A percentile compares a stretch with the other conserved stretches of the same genome.
Evolutionary conservation across 2,113 vertebrate genomes (phyloP).

Genomic region (Phyllostomus hastatus): DNA sequence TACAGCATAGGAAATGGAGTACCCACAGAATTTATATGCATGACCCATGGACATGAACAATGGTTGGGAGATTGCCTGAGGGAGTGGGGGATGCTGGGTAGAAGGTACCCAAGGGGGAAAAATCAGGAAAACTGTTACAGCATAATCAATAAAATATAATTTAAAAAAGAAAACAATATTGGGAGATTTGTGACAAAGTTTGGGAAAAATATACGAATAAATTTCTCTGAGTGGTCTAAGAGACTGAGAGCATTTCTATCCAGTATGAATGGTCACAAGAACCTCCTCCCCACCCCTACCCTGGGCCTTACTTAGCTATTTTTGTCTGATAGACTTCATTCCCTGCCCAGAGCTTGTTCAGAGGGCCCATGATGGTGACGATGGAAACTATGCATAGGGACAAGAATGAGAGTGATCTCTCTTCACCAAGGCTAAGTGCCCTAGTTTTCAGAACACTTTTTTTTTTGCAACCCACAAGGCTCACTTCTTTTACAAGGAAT

Average conservation of each 20-base stretch:
- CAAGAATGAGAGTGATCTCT: background rate
- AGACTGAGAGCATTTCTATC: background rate
- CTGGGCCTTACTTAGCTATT: background rate
- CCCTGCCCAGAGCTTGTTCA: background rate
- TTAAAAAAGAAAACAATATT: background rate
- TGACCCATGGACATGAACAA: too few species aligned
- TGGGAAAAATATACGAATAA: background rate
- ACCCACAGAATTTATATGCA: too few species aligned
- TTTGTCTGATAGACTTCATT: background rate
- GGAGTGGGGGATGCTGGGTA: too few species aligned
- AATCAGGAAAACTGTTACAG: too few species aligned
- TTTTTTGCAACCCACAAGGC: background rate
- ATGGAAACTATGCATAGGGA: background rate
- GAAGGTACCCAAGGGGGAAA: too few species aligned
- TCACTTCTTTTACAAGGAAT: constrained; percentile 44
- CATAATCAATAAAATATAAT: too few species aligned
- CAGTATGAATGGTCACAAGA: background rate
- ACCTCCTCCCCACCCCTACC: background rate
- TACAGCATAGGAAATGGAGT: too few species aligned
- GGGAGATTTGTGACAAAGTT: background rate
- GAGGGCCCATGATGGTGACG: background rate
- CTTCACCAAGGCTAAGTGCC: background rate
- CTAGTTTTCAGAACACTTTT: constrained; percentile 37
- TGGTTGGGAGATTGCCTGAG: too few species aligned
- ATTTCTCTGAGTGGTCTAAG: background rate